Conservation (phyloP, 2,113 vertebrate species). For the Cololabis saira region DNA sequence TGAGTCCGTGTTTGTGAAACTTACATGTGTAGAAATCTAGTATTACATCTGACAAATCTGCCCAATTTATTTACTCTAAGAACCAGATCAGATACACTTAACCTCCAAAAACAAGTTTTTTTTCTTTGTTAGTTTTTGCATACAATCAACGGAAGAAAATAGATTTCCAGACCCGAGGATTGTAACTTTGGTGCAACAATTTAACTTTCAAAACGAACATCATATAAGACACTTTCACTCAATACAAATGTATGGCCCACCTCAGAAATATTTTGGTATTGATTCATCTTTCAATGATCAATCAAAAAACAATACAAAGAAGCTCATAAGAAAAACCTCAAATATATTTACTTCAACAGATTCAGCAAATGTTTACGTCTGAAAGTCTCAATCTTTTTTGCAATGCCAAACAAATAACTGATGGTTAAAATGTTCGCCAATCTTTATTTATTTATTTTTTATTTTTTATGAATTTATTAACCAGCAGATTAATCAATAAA, state of each 20-base stretch:
- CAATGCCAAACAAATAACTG: not conserved
- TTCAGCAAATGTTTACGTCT: not conserved
- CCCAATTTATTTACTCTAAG: conserved; percentile 1
- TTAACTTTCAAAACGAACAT: not conserved
- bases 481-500: too few species aligned
- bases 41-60: conserved; percentile 41
- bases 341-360: not conserved
- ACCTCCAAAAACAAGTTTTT: not conserved
- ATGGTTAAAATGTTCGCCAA: not conserved
- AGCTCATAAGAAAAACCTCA: too few species aligned
- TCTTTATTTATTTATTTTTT: too few species aligned
- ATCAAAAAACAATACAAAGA: too few species aligned
- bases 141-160: not conserved
- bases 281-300: too few species aligned
- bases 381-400: not conserved
- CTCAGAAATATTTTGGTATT: too few species aligned
- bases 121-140: not conserved
- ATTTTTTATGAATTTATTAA: too few species aligned
- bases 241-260: too few species aligned
- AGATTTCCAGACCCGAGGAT: not conserved
- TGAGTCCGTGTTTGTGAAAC: conserved; percentile 70
- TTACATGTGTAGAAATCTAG: conserved; percentile 61
- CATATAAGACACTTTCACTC: not conserved
- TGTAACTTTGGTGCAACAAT: not conserved
- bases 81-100: not conserved